A percentile compares a stretch with the other conserved stretches of the same genome.
These are phyloP conservation scores for Artibeus lituratus DNA, from an alignment of 2,797 vertebrate genomes.

Conservation along the genomic window DNA sequence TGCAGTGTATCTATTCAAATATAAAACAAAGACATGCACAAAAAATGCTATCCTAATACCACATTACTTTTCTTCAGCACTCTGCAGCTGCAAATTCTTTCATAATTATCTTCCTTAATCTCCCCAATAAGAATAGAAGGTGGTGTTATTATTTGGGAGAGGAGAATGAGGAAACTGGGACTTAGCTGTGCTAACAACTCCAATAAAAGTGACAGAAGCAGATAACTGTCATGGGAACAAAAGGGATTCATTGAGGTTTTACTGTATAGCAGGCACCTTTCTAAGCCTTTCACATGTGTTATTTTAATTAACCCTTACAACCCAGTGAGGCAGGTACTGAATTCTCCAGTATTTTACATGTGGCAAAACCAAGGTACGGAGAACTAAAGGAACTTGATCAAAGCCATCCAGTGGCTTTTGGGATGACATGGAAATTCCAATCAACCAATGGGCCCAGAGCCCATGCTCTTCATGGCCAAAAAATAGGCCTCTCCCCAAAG, in stretches of 20 bases:
- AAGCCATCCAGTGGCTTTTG: background rate
- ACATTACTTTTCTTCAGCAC: background rate
- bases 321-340: background rate
- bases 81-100: background rate
- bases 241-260: background rate
- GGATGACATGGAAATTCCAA: background rate
- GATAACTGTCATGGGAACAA: background rate
- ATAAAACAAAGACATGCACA: background rate
- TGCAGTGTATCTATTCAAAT: background rate
- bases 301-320: background rate
- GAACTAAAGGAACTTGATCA: background rate
- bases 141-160: background rate
- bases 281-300: background rate
- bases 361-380: background rate
- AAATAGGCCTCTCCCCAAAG: background rate
- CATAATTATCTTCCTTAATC: background rate
- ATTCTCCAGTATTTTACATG: background rate
- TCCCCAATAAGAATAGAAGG: background rate
- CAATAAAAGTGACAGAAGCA: background rate
- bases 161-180: background rate
- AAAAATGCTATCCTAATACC: background rate
- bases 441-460: background rate
- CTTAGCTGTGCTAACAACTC: background rate
- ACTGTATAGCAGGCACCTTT: background rate
- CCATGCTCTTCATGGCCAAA: background rate